Conservation (phyloP, 2,113 vertebrate species). For the Semnornis frantzii region DNA sequence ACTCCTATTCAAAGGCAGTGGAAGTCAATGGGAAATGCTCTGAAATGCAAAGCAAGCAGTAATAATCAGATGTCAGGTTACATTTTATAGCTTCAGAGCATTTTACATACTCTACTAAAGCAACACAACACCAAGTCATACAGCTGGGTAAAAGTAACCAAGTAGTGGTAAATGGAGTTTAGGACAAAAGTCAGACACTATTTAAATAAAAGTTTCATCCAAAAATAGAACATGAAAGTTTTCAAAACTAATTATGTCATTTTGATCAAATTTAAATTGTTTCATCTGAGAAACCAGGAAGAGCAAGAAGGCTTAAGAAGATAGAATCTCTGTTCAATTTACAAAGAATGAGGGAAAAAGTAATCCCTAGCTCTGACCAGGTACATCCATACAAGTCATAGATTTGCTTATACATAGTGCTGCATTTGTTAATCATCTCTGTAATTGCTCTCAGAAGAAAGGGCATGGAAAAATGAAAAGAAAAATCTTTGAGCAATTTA, state of each 20-base stretch:
- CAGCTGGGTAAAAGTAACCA: background rate
- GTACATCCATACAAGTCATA: background rate
- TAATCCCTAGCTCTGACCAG: constrained; percentile 6
- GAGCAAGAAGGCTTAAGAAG: constrained; percentile 12
- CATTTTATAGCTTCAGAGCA: background rate
- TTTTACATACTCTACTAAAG: background rate
- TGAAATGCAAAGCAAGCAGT: background rate
- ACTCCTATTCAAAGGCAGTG: background rate
- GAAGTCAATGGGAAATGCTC: background rate
- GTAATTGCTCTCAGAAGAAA: background rate
- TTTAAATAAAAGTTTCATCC: background rate
- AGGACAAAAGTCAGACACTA: background rate
- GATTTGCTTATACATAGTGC: constrained; percentile 9
- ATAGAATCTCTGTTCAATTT: constrained; percentile 38
- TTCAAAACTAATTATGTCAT: background rate
- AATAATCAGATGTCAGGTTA: background rate
- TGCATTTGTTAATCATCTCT: background rate
- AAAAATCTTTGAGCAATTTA: background rate
- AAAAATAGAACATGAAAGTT: background rate
- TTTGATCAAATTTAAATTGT: constrained; percentile 23
- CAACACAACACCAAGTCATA: background rate
- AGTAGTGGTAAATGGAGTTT: background rate
- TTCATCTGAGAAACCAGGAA: constrained; percentile 16
- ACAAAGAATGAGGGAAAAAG: background rate
- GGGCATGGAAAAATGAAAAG: background rate